Base-by-base conservation (phyloP, 2,797 vertebrate species). In the Anguilla obscura region DNA sequence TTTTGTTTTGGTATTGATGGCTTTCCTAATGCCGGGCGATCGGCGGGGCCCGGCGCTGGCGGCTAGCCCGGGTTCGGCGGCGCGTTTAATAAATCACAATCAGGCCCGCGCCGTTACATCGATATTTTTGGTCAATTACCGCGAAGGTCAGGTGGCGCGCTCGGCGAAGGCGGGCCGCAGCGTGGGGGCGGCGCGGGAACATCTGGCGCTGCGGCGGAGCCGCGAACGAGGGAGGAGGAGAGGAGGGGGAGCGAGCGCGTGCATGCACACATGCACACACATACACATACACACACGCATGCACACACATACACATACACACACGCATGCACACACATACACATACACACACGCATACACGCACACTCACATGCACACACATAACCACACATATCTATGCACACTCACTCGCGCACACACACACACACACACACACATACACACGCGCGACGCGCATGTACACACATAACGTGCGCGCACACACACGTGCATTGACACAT, bases 81-180 rank as follows among this genome's bases (percentile, higher is more conserved):
- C 95, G 96, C 94, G 97, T 98, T 98, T 98, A 98, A 99, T 99
- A 99, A 99, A 99, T 99, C 98, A 99, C 98, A 98, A 99, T 99
- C 98, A 99, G 97, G 97, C 97, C 96, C 94, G 96, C 98, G 97
- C 98, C 97, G 97, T 98, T 98, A 98, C 98, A 98, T 99, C 98
- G 98, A 99, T 99, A 98, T 97, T 98, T 98, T 97, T 97, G 97
- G 97, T 99, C 98, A 99, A 98, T 99, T 99, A 99, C 98, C 96
- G 96, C 96, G 98, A 98, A 99, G 98, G 98, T 98, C 97, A 98
- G 97, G 97, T 98, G 97, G 97, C 96, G 96, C 96, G 93, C 96
- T 96, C 95, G 91, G 95, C 95, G 63, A 95, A 12, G 95, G 94
- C 95, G 94, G 97, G 96, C 96, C 94, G 86, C 96, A 96, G 96